phyloP scores from a whole-genome alignment of 2,113 vertebrate species.

The Oophaga pumilio region DNA sequence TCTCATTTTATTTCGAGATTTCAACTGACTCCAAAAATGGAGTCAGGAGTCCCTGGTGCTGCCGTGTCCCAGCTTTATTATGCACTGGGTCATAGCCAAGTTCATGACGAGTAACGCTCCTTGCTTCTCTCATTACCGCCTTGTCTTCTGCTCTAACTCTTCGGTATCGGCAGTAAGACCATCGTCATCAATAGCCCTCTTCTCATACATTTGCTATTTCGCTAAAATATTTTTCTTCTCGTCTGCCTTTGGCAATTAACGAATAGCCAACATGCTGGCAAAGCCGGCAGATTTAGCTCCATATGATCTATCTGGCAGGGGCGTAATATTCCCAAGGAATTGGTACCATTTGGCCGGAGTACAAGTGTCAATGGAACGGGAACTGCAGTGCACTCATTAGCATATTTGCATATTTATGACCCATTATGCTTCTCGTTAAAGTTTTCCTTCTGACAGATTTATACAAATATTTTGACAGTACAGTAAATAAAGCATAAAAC shows the following conservation, averaged over 20 bases:
- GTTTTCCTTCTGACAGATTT: conserved; percentile 43
- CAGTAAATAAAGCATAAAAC: conserved; percentile 28
- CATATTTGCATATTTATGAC: conserved; percentile 52
- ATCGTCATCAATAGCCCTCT: not conserved
- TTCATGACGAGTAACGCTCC: not conserved
- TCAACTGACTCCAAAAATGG: not conserved
- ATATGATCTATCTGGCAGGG: conserved; percentile 21
- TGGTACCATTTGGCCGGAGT: conserved; percentile 26
- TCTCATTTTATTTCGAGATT: not conserved
- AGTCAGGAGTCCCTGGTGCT: not conserved
- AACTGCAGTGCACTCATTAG: conserved; percentile 26
- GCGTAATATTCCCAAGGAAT: not conserved
- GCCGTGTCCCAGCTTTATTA: not conserved
- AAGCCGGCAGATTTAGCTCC: conserved; percentile 27
- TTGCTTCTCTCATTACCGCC: not conserved
- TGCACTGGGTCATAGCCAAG: not conserved
- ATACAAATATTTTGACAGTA: conserved; percentile 47
- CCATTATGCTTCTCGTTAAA: conserved; percentile 30
- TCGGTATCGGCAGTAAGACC: not conserved
- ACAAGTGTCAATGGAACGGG: conserved; percentile 10
- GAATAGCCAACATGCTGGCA: conserved; percentile 5
- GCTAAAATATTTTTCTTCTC: conserved; percentile 6
- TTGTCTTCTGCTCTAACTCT: not conserved
- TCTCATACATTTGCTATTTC: not conserved
- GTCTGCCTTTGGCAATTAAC: conserved; percentile 5